Evolutionary conservation across 2,113 vertebrate genomes (phyloP).

Genomic region (Mus pahari): DNA sequence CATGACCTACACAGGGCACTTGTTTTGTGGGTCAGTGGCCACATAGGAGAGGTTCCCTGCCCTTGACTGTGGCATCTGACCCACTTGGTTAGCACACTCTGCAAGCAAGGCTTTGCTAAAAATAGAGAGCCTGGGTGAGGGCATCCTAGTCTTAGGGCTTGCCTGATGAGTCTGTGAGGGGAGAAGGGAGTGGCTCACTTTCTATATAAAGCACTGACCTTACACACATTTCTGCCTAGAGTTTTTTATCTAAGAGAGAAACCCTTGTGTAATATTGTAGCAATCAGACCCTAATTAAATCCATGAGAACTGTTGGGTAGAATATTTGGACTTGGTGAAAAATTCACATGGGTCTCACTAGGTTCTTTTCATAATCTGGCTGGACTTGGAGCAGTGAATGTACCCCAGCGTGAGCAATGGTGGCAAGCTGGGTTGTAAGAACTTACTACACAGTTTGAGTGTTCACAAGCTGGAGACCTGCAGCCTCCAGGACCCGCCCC

Average conservation of each 20-base stretch:
- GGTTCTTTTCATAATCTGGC: background rate
- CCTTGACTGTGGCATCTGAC: conserved; percentile 64
- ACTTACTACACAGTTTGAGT: background rate
- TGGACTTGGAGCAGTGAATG: background rate
- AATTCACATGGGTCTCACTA: background rate
- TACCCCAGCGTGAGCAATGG: background rate
- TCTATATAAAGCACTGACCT: conserved; percentile 62
- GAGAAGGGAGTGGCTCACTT: conserved; percentile 42
- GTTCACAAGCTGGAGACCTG: background rate
- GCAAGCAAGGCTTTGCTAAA: conserved; percentile 51
- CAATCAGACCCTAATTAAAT: background rate
- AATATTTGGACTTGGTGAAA: conserved; percentile 19
- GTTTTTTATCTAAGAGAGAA: conserved; percentile 62
- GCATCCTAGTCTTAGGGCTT: conserved; percentile 34
- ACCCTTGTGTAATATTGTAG: background rate
- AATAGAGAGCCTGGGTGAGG: conserved; percentile 44
- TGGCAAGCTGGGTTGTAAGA: background rate
- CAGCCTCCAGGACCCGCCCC: background rate
- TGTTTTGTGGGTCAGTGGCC: conserved; percentile 58
- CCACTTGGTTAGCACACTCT: conserved; percentile 61
- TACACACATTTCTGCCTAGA: conserved; percentile 33
- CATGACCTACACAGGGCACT: conserved; percentile 47
- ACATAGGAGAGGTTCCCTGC: background rate
- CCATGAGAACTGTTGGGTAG: background rate
- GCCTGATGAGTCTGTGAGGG: background rate